Percentiles rank a stretch among this genome's conserved stretches.
These are phyloP conservation scores for Drosophila affinis DNA, from an alignment of 2,888 invertebrate genomes.

Conservation along the genomic window DNA sequence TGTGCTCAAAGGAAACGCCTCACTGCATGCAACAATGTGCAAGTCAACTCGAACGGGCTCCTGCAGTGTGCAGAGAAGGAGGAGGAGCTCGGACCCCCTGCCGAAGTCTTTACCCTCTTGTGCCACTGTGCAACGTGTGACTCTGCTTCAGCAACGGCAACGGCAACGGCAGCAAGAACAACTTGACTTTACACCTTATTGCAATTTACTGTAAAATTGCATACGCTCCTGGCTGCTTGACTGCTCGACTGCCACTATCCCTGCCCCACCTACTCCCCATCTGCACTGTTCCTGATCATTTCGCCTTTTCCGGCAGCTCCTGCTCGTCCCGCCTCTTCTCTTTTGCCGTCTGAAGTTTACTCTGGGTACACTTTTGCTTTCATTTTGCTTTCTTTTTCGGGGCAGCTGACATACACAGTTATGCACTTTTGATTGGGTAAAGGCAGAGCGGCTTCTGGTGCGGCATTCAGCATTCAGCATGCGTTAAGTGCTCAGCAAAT, in stretches of 20 bases:
- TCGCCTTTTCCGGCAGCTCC: neutral
- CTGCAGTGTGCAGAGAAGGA: constrained; percentile 1
- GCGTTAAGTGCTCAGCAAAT: constrained; percentile 29
- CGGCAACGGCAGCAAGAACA: constrained; percentile 35
- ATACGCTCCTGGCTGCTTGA: constrained; percentile 39
- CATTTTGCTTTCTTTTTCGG: constrained; percentile 22
- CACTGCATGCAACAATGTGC: constrained; percentile 73
- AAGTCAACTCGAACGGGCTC: constrained; percentile 57
- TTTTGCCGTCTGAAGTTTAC: constrained; percentile 45
- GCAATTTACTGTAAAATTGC: constrained; percentile 74
- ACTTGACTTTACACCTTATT: constrained; percentile 74
- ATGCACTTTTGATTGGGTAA: constrained; percentile 57
- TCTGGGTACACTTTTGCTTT: constrained; percentile 37
- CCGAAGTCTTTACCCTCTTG: constrained; percentile 8
- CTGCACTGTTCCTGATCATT: neutral
- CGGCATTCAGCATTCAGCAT: constrained; percentile 19
- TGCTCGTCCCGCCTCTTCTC: neutral
- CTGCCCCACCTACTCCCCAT: constrained; percentile 2
- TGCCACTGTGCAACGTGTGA: constrained; percentile 21
- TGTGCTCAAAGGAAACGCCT: constrained; percentile 65
- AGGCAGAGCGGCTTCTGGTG: constrained; percentile 6
- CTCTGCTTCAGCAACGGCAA: constrained; percentile 2
- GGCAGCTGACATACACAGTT: constrained; percentile 38
- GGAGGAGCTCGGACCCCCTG: constrained; percentile 6
- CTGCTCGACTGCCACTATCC: constrained; percentile 14